Percentiles rank a stretch among this genome's conserved stretches.
These are phyloP conservation scores for Microplitis mediator DNA, from an alignment of 1,140 invertebrate genomes.

Conservation along the genomic window DNA sequence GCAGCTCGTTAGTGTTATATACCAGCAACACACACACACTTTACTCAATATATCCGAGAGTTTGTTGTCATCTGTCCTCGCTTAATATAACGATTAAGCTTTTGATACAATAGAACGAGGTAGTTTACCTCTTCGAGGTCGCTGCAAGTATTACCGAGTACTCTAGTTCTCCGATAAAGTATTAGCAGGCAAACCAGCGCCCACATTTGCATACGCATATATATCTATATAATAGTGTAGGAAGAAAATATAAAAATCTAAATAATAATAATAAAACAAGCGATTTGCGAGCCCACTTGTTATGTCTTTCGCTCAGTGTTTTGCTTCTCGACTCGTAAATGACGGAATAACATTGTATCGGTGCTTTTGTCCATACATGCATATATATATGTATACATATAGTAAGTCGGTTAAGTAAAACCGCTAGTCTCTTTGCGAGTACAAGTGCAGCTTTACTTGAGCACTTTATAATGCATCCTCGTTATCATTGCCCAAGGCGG, in stretches of 20 bases:
- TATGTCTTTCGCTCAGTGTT: background rate
- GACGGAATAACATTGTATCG: conserved; percentile 4
- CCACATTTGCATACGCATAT: no score
- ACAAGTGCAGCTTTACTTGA: background rate
- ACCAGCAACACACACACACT: no score
- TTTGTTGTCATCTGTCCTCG: background rate
- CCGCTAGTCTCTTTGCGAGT: background rate
- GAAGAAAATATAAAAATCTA: background rate
- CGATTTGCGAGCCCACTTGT: background rate
- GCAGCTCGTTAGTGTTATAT: conserved; percentile 21
- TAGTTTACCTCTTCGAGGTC: no score
- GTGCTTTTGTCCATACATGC: conserved; percentile 6
- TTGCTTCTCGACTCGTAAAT: background rate
- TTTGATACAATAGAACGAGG: no score
- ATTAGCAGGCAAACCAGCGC: no score
- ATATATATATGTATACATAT: no score
- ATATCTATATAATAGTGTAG: background rate
- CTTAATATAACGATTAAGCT: background rate
- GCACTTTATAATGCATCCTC: background rate
- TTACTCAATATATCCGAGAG: background rate
- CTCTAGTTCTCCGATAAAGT: no score
- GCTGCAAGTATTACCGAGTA: background rate
- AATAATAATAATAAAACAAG: background rate
- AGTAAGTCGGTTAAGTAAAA: background rate
- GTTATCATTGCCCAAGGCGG: conserved; percentile 12